Conservation (phyloP, 2,888 invertebrate genomes). For the Pristionchus mayeri region DNA sequence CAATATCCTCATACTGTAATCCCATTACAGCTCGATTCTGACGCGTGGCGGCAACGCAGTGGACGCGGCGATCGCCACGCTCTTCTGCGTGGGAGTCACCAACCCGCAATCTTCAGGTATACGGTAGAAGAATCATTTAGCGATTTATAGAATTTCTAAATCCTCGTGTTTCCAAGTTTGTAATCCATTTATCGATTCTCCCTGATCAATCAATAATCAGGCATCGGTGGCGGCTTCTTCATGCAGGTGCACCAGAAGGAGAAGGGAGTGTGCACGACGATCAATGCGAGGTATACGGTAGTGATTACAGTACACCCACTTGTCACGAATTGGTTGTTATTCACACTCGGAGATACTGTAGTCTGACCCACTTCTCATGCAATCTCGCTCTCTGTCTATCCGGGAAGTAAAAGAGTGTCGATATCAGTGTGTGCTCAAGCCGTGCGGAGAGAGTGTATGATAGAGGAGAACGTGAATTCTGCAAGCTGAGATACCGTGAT, state of each 20-base stretch:
- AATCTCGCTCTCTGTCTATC: no score
- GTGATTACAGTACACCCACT: no score
- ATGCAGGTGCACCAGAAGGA: slow-evolving; percentile 81
- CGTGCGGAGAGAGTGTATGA: no score
- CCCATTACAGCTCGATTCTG: slow-evolving; percentile 77
- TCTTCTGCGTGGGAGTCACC: slow-evolving; percentile 88
- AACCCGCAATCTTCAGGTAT: slow-evolving; percentile 89
- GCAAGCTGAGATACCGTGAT: no score
- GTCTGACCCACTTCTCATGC: no score
- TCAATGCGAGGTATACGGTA: slow-evolving; percentile 32
- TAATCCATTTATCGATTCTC: background rate
- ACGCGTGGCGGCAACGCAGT: slow-evolving; percentile 81
- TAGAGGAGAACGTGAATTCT: no score
- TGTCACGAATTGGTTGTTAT: no score
- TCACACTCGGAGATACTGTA: no score
- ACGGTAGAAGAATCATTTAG: slow-evolving; percentile 89
- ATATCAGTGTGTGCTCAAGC: no score
- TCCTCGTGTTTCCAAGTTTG: background rate
- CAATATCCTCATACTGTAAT: no score
- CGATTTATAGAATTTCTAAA: background rate
- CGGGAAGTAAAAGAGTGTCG: no score
- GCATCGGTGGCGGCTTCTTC: slow-evolving; percentile 23
- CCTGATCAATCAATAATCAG: slow-evolving; percentile 82
- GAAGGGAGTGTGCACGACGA: slow-evolving; percentile 17
- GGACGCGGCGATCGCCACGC: slow-evolving; percentile 88